phyloP scores from a whole-genome alignment of 2,113 vertebrate genomes.

The Strix aluco region DNA sequence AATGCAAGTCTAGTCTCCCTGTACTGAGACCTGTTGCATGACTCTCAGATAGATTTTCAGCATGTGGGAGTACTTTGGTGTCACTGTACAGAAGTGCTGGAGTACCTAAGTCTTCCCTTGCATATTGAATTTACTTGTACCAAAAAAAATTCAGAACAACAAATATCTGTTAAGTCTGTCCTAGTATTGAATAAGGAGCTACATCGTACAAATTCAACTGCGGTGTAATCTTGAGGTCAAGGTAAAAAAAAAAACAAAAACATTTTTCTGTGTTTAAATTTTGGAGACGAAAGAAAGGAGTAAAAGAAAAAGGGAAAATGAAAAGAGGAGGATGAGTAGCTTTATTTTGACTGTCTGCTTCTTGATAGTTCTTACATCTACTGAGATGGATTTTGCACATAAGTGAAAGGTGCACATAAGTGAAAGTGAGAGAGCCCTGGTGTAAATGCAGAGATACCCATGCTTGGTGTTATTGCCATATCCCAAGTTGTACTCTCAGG shows the following conservation, averaged over 20 bases:
- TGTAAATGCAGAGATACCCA: not conserved
- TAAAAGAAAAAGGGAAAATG: not conserved
- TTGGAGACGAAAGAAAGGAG: not conserved
- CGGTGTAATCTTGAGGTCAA: not conserved
- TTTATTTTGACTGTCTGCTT: not conserved
- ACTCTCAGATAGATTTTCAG: not conserved
- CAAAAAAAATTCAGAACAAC: not conserved
- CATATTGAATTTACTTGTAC: not conserved
- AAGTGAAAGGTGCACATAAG: not conserved
- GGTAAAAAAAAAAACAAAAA: not conserved
- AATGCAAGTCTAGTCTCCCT: not conserved
- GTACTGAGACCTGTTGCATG: not conserved
- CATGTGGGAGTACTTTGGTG: not conserved
- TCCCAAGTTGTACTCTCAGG: not conserved
- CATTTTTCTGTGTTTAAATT: not conserved
- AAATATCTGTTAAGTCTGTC: not conserved
- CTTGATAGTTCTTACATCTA: not conserved
- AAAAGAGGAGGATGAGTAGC: not conserved
- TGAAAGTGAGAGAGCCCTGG: not conserved
- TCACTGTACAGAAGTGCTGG: not conserved
- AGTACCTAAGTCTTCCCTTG: not conserved
- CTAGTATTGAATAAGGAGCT: not conserved
- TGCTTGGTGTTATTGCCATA: not conserved
- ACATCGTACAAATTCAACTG: not conserved
- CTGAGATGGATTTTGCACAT: not conserved